Conservation (phyloP, 2,888 invertebrate genomes). For the Thyatira batis region DNA sequence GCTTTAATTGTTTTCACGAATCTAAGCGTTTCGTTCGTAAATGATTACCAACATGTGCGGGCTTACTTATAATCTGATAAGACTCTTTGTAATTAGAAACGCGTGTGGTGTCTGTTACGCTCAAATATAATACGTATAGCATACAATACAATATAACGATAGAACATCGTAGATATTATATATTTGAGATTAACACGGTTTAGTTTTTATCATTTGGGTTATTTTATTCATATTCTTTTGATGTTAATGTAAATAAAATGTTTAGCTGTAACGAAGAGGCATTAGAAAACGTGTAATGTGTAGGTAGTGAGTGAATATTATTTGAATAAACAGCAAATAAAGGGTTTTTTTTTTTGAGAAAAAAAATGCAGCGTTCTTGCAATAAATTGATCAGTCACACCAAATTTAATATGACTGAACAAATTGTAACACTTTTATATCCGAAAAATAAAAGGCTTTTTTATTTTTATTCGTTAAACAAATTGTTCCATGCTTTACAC, state of each 20-base stretch:
- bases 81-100: neutral
- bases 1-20: neutral
- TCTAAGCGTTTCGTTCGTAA: neutral
- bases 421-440: conserved; percentile 11
- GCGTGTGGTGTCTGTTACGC: neutral
- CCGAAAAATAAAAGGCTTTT: conserved; percentile 24
- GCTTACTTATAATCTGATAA: neutral
- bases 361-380: too few species aligned
- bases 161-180: too few species aligned
- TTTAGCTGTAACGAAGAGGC: too few species aligned
- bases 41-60: neutral
- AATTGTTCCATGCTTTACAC: conserved; percentile 20
- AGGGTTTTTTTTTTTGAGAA: too few species aligned
- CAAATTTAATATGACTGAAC: conserved; percentile 8
- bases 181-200: neutral
- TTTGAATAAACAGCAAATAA: too few species aligned
- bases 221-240: too few species aligned
- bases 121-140: neutral
- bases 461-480: conserved; percentile 24
- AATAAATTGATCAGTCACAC: neutral
- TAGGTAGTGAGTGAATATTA: too few species aligned
- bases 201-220: too few species aligned
- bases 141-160: too few species aligned
- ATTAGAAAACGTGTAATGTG: too few species aligned
- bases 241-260: too few species aligned